These are phyloP conservation scores for Mycogona germanica DNA, from an alignment of 2,888 invertebrate genomes.

Conservation along the genomic window DNA sequence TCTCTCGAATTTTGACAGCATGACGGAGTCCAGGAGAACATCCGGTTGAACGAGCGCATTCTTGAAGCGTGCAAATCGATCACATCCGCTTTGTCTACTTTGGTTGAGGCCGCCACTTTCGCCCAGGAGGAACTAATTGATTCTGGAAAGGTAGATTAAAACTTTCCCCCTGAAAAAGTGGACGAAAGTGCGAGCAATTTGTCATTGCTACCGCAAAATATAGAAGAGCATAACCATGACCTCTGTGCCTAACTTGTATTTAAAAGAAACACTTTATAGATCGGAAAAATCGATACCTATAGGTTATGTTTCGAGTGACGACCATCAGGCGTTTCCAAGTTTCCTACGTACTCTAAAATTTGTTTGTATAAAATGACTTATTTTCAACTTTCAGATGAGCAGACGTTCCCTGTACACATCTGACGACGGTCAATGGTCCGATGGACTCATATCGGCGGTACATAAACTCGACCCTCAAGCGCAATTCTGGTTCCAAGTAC, in stretches of 20 bases:
- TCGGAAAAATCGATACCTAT: no score
- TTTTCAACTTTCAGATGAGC: slow-evolving; percentile 40
- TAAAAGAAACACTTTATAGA: no score
- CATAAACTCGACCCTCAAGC: no score
- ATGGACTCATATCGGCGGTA: slow-evolving; percentile 81
- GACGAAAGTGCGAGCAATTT: no score
- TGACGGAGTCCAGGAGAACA: slow-evolving; percentile 76
- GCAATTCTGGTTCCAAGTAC: no score
- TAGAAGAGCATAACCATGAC: no score
- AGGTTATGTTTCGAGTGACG: no score
- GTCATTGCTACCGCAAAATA: no score
- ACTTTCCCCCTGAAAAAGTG: not conserved
- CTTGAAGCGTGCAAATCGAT: slow-evolving; percentile 96
- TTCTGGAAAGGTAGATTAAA: slow-evolving; percentile 56
- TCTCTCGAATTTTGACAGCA: slow-evolving; percentile 47
- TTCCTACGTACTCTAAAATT: not conserved
- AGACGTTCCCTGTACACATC: slow-evolving; percentile 69
- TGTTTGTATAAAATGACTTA: not conserved
- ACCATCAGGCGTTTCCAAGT: not conserved
- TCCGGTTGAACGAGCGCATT: slow-evolving; percentile 99
- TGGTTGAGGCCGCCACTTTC: slow-evolving; percentile 91
- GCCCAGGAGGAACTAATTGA: slow-evolving; percentile 92
- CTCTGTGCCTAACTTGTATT: no score
- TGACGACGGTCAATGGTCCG: slow-evolving; percentile 97
- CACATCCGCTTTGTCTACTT: slow-evolving; percentile 89